A percentile compares a stretch with the other conserved stretches of the same genome.
phyloP scores from a whole-genome alignment of 2,113 vertebrate species.

The Nannospalax galili region DNA sequence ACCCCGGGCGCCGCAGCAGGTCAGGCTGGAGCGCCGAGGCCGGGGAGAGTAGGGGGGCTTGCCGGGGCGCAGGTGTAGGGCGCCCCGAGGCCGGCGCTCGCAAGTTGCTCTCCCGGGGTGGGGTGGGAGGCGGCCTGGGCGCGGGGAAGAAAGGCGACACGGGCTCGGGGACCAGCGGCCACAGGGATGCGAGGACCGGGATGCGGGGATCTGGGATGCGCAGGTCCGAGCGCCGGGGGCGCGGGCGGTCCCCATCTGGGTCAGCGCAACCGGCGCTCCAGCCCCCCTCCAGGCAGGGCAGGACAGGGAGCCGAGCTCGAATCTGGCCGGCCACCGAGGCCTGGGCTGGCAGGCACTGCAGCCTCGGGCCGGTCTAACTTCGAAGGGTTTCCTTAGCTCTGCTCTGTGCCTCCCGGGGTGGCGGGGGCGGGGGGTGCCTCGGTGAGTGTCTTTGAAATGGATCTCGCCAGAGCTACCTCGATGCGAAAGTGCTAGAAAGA shows the following conservation, averaged over 20 bases:
- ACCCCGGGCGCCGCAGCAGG: conserved; percentile 74
- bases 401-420: not conserved
- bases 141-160: not conserved
- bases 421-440: not conserved
- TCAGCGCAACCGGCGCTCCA: conserved; percentile 36
- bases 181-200: not conserved
- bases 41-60: not conserved
- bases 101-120: not conserved
- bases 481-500: conserved; percentile 44
- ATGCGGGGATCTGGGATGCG: not conserved
- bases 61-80: not conserved
- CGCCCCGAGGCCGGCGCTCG: not conserved
- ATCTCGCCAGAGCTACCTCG: not conserved
- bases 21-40: conserved; percentile 49
- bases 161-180: not conserved
- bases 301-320: not conserved
- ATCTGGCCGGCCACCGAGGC: not conserved
- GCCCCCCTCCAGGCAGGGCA: not conserved
- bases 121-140: not conserved
- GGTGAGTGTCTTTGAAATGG: not conserved
- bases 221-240: not conserved
- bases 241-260: conserved; percentile 64
- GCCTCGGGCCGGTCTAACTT: not conserved
- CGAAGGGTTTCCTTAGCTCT: not conserved
- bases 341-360: not conserved